Conservation (phyloP, 2,888 invertebrate genomes). For the Punctoribates punctum region DNA sequence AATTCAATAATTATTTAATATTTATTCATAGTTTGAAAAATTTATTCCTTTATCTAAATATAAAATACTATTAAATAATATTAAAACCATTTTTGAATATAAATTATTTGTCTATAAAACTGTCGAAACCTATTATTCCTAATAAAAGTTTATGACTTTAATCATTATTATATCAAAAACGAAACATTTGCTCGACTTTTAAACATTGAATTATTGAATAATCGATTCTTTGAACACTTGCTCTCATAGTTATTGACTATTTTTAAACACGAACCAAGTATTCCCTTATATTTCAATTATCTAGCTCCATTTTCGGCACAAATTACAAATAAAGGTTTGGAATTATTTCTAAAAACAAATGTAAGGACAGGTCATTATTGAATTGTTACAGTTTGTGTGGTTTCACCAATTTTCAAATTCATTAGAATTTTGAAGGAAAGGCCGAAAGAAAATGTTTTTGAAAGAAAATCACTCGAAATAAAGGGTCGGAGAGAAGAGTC, state of each 20-base stretch:
- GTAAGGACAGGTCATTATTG: no score
- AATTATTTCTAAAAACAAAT: no score
- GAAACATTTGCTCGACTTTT: not conserved
- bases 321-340: no score
- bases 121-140: not conserved
- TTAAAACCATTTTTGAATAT: slow-evolving; percentile 6
- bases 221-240: not conserved
- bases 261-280: not conserved
- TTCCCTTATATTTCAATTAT: not conserved
- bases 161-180: not conserved
- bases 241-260: not conserved
- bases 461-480: not conserved
- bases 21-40: not conserved
- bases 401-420: not conserved
- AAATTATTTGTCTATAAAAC: not conserved
- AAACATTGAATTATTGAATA: not conserved
- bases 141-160: not conserved
- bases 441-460: not conserved
- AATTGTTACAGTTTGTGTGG: no score
- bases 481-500: not conserved
- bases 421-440: not conserved
- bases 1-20: not conserved
- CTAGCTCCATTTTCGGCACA: no score
- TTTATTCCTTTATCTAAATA: not conserved
- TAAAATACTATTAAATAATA: not conserved